Evolutionary conservation across 1,140 invertebrate species (phyloP), one percentile per base, ranked within the genome.

Genomic region (Spodoptera frugiperda): DNA sequence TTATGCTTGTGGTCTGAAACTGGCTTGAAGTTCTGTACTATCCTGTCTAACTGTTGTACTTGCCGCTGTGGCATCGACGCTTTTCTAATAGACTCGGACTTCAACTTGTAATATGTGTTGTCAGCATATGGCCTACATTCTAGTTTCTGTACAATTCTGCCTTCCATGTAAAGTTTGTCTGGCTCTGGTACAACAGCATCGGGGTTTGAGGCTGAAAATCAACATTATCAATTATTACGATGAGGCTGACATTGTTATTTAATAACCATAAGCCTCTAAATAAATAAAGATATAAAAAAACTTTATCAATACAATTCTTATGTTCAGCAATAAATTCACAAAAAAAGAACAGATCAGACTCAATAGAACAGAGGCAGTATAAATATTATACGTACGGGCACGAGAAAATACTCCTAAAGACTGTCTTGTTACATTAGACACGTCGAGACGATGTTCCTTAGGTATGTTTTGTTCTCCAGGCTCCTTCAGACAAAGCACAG

Each of bases 51-150:
- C 79, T 97, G 96, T 85, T 97, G 96, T 12, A 98, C 97, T 94
- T 97, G 95, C 78, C 97, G 94, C 57, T 95, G 95, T 0, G 97
- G 97, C 79, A 97, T 95, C 1, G 97, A 97, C n/a, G 97, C 97
- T 89, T 97, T 97, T 57, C 96, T 95, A 55, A 98, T 98, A 48
- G 97, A 97, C 84, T 98, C 96, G 82, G 96, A 95, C 94, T 99
- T 99, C 1, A 98, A 90, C 88, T 97, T 96, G 96, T 98, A 98
- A 86, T 99, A 99, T 84, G 96, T 97, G 71, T 95, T 96, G 89
- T 99, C 97, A 65, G 97, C 97, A 91, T 97, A 96, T 33, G 98
- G 98, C 48, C 97, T 95, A 91, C 98, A 99, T 93, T 99, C 98
- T 46, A 99, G 94, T 91, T 98, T 98, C 91, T 99, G 98, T 33